Conservation (phyloP, 2,113 vertebrate genomes). For the Nyctibius bracteatus region DNA sequence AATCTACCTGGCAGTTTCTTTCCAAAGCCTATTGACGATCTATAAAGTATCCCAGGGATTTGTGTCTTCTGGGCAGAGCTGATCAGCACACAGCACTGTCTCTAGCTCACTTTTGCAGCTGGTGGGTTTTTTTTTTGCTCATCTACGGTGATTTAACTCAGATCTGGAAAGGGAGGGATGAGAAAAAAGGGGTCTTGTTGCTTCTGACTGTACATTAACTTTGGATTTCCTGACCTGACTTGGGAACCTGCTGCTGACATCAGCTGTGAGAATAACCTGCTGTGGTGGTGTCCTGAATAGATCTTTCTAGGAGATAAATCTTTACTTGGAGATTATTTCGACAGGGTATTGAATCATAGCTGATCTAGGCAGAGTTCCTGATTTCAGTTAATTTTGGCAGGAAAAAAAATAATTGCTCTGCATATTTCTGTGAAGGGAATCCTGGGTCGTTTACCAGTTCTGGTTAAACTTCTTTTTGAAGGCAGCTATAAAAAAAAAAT, state of each 20-base stretch:
- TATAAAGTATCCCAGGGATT: neutral
- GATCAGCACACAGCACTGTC: neutral
- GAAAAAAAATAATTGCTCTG: neutral
- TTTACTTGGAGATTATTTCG: neutral
- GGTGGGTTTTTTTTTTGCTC: neutral
- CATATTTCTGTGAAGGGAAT: neutral
- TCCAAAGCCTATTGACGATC: neutral
- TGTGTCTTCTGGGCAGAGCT: neutral
- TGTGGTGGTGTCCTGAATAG: neutral
- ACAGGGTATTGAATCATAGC: neutral
- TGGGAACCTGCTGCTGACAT: slow-evolving; percentile 1
- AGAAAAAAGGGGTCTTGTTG: neutral
- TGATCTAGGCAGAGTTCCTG: slow-evolving; percentile 18
- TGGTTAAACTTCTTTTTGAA: neutral
- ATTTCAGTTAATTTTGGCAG: slow-evolving; percentile 15
- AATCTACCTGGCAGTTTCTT: neutral
- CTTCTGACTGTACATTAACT: neutral
- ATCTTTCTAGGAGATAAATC: slow-evolving; percentile 29
- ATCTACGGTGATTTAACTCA: accelerated
- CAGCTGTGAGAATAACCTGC: neutral
- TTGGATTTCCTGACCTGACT: neutral
- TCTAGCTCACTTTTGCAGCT: neutral
- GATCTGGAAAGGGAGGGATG: neutral
- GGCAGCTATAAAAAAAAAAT: neutral
- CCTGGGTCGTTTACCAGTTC: neutral